A percentile compares a stretch with the other conserved stretches of the same genome.
phyloP scores from a whole-genome alignment of 2,113 vertebrate species.

The Hucho hucho region DNA sequence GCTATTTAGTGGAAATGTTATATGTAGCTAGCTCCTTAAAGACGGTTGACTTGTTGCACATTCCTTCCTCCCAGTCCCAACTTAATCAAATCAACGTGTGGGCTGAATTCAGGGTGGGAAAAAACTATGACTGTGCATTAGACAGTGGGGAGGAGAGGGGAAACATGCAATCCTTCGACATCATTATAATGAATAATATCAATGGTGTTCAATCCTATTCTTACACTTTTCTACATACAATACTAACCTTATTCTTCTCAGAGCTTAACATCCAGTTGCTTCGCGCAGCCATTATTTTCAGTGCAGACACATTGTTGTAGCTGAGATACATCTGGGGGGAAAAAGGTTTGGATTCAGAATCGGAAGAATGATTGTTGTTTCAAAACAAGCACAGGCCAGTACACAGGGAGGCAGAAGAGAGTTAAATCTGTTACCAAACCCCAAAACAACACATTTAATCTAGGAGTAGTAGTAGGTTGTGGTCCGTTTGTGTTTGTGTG shows the following conservation, averaged over 20 bases:
- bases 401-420: not conserved
- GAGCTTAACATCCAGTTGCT: slow-evolving; percentile 84
- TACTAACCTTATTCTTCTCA: slow-evolving; percentile 85
- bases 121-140: slow-evolving; percentile 2
- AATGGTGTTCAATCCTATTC: not conserved
- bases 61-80: not conserved
- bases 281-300: slow-evolving; percentile 87
- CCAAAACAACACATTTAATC: not conserved
- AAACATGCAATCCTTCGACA: too few relatives aligned
- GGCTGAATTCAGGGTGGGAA: not conserved
- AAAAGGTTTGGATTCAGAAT: not conserved
- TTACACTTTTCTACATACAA: slow-evolving; percentile 8
- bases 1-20: not conserved
- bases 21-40: not conserved
- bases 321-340: slow-evolving; percentile 88
- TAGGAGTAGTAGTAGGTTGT: not conserved
- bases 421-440: not conserved
- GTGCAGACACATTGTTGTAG: slow-evolving; percentile 93
- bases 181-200: too few relatives aligned
- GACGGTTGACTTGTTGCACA: not conserved
- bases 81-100: slow-evolving; percentile 24
- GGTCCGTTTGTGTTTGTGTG: not conserved
- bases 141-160: not conserved
- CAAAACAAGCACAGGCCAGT: slow-evolving; percentile 2
- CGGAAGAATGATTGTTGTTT: not conserved